Evolutionary conservation across 2,113 vertebrate genomes (phyloP).

Genomic region (Morone chrysops): DNA sequence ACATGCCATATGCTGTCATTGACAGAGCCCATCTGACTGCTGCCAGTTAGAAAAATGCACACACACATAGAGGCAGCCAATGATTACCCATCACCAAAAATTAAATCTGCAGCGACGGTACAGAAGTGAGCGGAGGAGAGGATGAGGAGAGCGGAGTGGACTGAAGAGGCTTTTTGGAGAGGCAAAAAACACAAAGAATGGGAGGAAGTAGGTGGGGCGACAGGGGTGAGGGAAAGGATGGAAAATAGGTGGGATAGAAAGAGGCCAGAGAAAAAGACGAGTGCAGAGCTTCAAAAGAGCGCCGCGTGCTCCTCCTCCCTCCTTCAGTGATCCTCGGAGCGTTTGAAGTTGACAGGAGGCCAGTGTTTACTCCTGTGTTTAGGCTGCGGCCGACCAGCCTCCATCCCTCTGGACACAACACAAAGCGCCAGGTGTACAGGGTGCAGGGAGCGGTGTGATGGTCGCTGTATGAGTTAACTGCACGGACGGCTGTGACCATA

Average conservation of each 20-base stretch:
- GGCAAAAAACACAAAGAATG: constrained; percentile 16
- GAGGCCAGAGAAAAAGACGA: constrained; percentile 35
- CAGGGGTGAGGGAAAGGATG: constrained; percentile 44
- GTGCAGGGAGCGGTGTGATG: not conserved
- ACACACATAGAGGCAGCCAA: not conserved
- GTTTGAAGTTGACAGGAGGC: constrained; percentile 78
- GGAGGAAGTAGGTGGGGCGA: constrained; percentile 6
- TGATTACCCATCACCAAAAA: constrained; percentile 22
- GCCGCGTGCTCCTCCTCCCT: constrained; percentile 27
- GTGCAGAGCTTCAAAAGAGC: constrained; percentile 65
- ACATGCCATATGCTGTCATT: constrained; percentile 57
- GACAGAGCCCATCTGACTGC: constrained; percentile 61
- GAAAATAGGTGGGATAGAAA: constrained; percentile 38
- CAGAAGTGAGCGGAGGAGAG: constrained; percentile 22
- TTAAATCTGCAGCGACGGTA: not conserved
- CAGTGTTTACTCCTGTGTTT: constrained; percentile 55
- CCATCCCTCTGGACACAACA: constrained; percentile 52
- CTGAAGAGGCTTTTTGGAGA: constrained; percentile 14
- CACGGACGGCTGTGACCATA: not conserved
- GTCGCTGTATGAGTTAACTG: not conserved
- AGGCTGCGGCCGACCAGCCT: constrained; percentile 41
- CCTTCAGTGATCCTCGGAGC: constrained; percentile 36
- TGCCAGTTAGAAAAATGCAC: constrained; percentile 25
- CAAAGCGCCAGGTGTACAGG: constrained; percentile 77
- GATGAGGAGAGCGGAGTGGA: constrained; percentile 21